A percentile compares a stretch with the other conserved stretches of the same genome.
Evolutionary conservation across 2,797 vertebrate species (phyloP).

Genomic region (Sebastes cheni): DNA sequence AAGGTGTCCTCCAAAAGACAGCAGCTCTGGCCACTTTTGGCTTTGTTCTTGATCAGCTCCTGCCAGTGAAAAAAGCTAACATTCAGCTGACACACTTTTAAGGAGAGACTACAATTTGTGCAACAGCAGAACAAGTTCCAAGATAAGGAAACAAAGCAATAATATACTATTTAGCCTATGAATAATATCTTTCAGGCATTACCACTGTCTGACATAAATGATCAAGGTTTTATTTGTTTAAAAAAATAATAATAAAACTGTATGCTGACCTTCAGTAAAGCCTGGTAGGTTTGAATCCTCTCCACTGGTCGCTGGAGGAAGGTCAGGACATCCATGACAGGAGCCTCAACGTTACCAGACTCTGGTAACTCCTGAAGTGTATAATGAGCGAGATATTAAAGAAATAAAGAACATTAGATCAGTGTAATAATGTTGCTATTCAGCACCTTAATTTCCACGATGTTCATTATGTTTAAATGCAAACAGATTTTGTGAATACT

Average conservation of each 20-base stretch:
- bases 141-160: background rate
- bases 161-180: background rate
- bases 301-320: slow-evolving; percentile 93
- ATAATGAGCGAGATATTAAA: background rate
- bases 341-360: slow-evolving; percentile 69
- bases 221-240: too few species aligned
- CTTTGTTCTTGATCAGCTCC: slow-evolving; percentile 97
- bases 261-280: slow-evolving; percentile 88
- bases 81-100: background rate
- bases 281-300: slow-evolving; percentile 93
- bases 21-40: slow-evolving; percentile 90
- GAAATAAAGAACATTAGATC: slow-evolving; percentile 41
- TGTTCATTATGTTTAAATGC: background rate
- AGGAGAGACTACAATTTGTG: background rate
- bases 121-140: background rate
- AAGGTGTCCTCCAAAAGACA: slow-evolving; percentile 92
- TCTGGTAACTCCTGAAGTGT: slow-evolving; percentile 81
- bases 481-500: slow-evolving; percentile 69
- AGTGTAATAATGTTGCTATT: background rate
- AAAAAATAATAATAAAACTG: background rate
- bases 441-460: background rate
- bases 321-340: slow-evolving; percentile 85
- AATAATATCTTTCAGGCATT: background rate
- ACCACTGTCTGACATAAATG: background rate
- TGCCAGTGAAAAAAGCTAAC: slow-evolving; percentile 43